Base-by-base conservation (phyloP, 2,113 vertebrate species). In the Oreotragus oreotragus region DNA sequence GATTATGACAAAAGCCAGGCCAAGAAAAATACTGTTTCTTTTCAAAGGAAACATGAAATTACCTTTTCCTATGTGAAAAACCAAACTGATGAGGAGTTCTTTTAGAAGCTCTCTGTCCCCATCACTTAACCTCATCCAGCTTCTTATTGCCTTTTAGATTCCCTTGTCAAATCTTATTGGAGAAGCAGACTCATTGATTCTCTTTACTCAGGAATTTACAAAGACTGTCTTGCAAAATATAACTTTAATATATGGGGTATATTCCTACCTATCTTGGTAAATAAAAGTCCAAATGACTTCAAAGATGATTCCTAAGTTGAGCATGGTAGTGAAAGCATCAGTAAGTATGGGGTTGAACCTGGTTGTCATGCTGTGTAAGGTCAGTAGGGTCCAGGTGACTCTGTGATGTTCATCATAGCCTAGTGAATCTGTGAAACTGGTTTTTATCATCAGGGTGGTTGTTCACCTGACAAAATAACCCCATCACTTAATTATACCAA, bases 161-260 rank as follows among this genome's bases (percentile, higher is more conserved):
- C 57, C 51, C 57, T n/a, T 51, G 36, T 91, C 83, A 93, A 79
- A 79, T 84, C 45, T 30, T 86, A 14, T 1, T 73, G 76, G 64
- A 90, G 83, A 84, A 88, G 36, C 30, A 80, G 58, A 91, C 10
- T 1, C 0, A 80, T 13, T 58, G 60, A 45, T 55, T 76, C 51
- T 77, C 33, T 84, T 84, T 79, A 83, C 30, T 93, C 76, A 62
- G n/a, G 77, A 58, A 33, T 88, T 93, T 28, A 84, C 49, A 43
- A 92, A 88, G 84, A 45, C 17, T 36, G 6, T 30, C 57, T 36
- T 92, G 25, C n/a, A 43, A 80, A 92, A 87, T 90, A 30, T 17
- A 90, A 76, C 47, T 66, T 83, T 23, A 66, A 47, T 43, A 90
- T 7, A 39, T 6, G 36, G 62, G 53, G 3, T 76, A 76, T 43